A percentile compares a stretch with the other conserved stretches of the same genome.
phyloP scores from a whole-genome alignment of 2,113 vertebrate species.

The human region DNA sequence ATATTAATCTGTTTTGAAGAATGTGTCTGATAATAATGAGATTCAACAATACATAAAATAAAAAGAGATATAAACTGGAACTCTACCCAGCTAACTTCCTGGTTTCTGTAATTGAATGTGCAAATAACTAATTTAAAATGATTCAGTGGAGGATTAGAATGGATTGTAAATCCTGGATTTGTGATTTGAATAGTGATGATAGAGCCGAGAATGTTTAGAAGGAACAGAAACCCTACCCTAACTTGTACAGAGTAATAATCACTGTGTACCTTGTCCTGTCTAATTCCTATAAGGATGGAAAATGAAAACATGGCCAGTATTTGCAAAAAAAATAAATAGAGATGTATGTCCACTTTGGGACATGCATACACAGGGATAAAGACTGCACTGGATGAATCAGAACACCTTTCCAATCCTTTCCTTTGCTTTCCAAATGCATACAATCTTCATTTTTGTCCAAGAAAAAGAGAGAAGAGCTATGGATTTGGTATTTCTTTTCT shows the following conservation, averaged over 20 bases:
- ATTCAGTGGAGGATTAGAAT: conserved; percentile 52
- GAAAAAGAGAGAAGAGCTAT: not conserved
- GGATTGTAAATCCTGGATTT: conserved; percentile 49
- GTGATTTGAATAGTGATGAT: conserved; percentile 30
- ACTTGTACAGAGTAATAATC: not conserved
- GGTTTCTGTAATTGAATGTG: conserved; percentile 68
- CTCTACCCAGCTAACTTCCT: not conserved
- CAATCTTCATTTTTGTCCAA: not conserved
- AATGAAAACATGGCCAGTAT: not conserved
- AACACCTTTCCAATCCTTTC: not conserved
- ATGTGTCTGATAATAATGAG: not conserved
- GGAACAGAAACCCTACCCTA: not conserved
- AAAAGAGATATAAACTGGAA: conserved; percentile 18
- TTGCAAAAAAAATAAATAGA: not conserved
- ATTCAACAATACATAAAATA: conserved; percentile 25
- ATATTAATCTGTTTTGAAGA: not conserved
- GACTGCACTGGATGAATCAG: not conserved
- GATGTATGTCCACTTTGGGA: not conserved
- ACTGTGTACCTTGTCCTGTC: not conserved
- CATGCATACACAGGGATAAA: not conserved
- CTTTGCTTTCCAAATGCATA: not conserved
- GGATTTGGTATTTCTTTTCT: conserved; percentile 39
- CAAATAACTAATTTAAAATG: conserved; percentile 76
- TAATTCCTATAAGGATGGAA: not conserved
- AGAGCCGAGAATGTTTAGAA: conserved; percentile 47